phyloP scores from a whole-genome alignment of 53 echinoderm and acorn worm species.

The Astropecten irregularis region DNA sequence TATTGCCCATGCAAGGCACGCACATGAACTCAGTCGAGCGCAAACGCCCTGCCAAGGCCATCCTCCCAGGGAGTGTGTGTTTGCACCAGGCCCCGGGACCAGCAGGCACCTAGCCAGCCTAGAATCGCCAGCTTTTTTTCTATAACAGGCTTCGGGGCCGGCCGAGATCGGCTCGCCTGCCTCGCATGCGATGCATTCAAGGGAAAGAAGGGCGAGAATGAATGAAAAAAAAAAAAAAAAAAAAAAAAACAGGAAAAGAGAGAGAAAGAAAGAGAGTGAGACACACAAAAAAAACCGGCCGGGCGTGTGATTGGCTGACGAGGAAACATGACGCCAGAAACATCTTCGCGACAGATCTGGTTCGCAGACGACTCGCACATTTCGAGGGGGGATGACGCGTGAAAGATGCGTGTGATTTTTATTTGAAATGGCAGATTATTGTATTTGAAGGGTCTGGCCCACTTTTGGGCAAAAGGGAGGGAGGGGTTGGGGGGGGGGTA shows the following conservation, averaged over 20 bases:
- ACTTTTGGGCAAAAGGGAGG: not conserved
- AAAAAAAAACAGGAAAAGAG: too few species aligned
- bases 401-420: slow-evolving; percentile 51
- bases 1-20: slow-evolving; percentile 29
- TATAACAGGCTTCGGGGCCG: too few species aligned
- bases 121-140: not conserved
- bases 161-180: too few species aligned
- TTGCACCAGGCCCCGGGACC: slow-evolving; percentile 26
- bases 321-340: slow-evolving; percentile 59
- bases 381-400: slow-evolving; percentile 34
- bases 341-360: slow-evolving; percentile 51
- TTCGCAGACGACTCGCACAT: slow-evolving; percentile 38
- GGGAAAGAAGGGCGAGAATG: not conserved
- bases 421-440: slow-evolving; percentile 40
- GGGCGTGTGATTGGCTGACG: slow-evolving; percentile 53
- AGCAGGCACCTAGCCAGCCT: slow-evolving; percentile 13
- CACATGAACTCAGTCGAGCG: slow-evolving; percentile 22
- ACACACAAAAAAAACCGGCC: slow-evolving; percentile 31
- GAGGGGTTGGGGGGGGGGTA: not conserved
- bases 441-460: slow-evolving; percentile 5
- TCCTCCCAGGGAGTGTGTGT: slow-evolving; percentile 36
- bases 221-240: too few species aligned
- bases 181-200: not conserved
- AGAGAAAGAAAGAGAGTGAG: too few species aligned
- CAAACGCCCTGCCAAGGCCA: slow-evolving; percentile 46